Conservation (phyloP, 1,140 invertebrate genomes). For the Tetramorium alpestre region DNA sequence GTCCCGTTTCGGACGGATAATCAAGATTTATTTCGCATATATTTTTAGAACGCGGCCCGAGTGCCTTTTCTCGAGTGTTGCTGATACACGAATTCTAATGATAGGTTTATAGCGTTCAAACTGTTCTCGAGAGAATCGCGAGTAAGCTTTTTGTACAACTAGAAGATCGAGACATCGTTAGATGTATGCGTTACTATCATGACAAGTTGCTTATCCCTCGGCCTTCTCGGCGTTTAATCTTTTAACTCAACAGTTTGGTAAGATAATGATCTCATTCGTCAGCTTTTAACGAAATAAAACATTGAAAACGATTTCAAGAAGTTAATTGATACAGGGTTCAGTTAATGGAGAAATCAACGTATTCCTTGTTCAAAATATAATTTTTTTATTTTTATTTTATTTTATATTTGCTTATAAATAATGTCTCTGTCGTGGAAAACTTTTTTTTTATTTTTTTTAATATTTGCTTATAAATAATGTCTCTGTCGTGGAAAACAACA, state of each 20-base stretch:
- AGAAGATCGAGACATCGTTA: background rate
- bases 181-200: background rate
- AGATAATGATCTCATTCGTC: background rate
- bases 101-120: conserved; percentile 25
- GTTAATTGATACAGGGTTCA: background rate
- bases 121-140: background rate
- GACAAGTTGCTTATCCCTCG: background rate
- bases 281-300: background rate
- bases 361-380: background rate
- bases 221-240: background rate
- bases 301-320: background rate
- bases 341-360: background rate
- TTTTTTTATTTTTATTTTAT: background rate
- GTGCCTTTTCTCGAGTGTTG: conserved; percentile 28
- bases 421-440: background rate
- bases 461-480: background rate
- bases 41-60: conserved; percentile 45
- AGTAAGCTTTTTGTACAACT: conserved; percentile 2
- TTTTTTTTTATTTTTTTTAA: background rate
- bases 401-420: background rate
- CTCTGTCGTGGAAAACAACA: background rate
- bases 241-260: background rate
- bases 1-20: conserved; percentile 36
- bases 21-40: conserved; percentile 45
- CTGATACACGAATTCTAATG: conserved; percentile 33